Conservation (phyloP, 2,113 vertebrate species). For the Lasiurus borealis region DNA sequence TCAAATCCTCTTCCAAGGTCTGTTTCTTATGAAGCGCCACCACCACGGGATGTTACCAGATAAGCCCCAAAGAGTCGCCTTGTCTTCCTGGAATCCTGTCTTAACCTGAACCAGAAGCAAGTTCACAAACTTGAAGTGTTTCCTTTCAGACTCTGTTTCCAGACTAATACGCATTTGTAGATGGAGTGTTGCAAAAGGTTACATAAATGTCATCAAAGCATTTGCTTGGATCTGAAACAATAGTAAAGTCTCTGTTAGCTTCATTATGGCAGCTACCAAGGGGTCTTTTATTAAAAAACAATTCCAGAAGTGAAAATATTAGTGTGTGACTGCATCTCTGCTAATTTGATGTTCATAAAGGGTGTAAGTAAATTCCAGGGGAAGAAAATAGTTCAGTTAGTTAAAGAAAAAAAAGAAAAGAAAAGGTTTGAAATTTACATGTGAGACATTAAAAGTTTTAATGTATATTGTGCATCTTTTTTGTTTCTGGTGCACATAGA, state of each 20-base stretch:
- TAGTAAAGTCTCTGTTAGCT: background rate
- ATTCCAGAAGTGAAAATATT: constrained; percentile 33
- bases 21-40: background rate
- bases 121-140: background rate
- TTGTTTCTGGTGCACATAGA: background rate
- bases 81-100: background rate
- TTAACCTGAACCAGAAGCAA: constrained; percentile 13
- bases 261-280: background rate
- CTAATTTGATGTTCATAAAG: constrained; percentile 44
- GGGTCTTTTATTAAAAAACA: background rate
- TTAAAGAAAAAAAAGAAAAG: background rate
- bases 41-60: background rate
- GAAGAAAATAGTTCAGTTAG: background rate
- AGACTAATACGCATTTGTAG: background rate
- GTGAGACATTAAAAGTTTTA: background rate
- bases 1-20: background rate
- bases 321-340: background rate
- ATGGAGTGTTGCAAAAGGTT: background rate
- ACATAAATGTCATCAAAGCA: background rate
- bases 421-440: background rate
- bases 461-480: background rate
- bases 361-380: background rate
- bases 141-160: background rate
- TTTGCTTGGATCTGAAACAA: background rate
- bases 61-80: background rate